phyloP scores from a whole-genome alignment of 2,888 invertebrate species.

The Leucozona laternaria region DNA sequence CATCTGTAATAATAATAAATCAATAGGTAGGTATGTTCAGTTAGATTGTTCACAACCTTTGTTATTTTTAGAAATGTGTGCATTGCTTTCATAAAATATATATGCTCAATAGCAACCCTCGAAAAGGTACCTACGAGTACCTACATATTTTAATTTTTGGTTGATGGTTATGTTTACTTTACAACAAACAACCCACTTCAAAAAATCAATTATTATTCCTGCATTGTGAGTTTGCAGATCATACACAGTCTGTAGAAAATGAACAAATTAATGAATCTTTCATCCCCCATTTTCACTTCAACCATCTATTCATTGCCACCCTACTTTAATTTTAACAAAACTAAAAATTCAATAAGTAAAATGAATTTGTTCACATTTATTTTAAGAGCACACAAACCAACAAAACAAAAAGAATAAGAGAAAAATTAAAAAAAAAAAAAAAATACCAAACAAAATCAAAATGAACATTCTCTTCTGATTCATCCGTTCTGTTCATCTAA shows the following conservation, averaged over 20 bases:
- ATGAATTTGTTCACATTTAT: background rate
- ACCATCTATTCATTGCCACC: background rate
- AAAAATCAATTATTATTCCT: constrained; percentile 21
- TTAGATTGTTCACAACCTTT: background rate
- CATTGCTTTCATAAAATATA: background rate
- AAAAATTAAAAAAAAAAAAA: background rate
- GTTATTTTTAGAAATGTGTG: background rate
- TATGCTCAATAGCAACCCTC: background rate
- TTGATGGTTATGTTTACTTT: background rate
- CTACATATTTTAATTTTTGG: background rate
- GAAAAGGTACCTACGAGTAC: background rate
- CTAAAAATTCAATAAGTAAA: background rate
- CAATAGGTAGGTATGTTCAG: background rate
- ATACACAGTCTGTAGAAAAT: background rate
- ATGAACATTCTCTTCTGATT: constrained; percentile 8
- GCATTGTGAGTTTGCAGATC: constrained; percentile 2
- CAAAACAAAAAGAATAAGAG: background rate
- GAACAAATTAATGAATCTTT: background rate
- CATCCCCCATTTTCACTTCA: background rate
- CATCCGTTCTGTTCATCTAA: background rate
- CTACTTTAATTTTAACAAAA: background rate
- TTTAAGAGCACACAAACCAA: background rate
- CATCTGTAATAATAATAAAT: background rate
- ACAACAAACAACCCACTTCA: background rate
- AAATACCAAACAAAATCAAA: background rate